A percentile compares a stretch with the other conserved stretches of the same genome.
These are phyloP conservation scores for Heliconius hewitsoni DNA, from an alignment of 1,140 invertebrate species.

Conservation along the genomic window DNA sequence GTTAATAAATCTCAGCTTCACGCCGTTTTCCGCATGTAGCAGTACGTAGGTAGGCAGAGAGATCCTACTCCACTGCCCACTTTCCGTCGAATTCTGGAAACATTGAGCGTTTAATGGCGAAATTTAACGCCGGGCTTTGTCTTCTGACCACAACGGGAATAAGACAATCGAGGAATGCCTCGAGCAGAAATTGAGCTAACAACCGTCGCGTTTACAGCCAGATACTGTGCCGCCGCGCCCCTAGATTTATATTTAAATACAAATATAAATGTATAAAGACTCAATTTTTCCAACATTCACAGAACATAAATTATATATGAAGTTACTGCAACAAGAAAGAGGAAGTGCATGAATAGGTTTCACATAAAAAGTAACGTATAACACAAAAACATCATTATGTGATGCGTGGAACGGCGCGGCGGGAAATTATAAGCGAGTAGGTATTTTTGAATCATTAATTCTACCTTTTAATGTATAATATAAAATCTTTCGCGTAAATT, in stretches of 20 bases:
- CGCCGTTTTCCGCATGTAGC: too few species aligned
- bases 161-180: too few species aligned
- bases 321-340: constrained; percentile 31
- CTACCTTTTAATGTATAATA: not conserved
- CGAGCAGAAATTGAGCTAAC: too few species aligned
- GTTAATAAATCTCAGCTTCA: not conserved
- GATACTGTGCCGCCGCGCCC: too few species aligned
- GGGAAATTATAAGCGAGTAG: constrained; percentile 25
- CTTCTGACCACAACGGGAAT: too few species aligned
- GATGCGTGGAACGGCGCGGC: constrained; percentile 21
- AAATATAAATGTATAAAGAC: not conserved
- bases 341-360: constrained; percentile 37
- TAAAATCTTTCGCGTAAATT: not conserved
- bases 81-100: too few species aligned
- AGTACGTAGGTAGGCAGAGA: too few species aligned
- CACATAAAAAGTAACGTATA: constrained; percentile 28
- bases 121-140: too few species aligned
- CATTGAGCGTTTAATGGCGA: too few species aligned
- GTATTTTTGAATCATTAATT: not conserved
- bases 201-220: too few species aligned
- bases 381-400: constrained; percentile 33
- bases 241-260: not conserved
- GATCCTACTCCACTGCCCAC: too few species aligned
- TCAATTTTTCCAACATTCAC: not conserved
- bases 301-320: constrained; percentile 30